Conservation (phyloP, 1,140 invertebrate genomes). For the Acromyrmex heyeri region DNA sequence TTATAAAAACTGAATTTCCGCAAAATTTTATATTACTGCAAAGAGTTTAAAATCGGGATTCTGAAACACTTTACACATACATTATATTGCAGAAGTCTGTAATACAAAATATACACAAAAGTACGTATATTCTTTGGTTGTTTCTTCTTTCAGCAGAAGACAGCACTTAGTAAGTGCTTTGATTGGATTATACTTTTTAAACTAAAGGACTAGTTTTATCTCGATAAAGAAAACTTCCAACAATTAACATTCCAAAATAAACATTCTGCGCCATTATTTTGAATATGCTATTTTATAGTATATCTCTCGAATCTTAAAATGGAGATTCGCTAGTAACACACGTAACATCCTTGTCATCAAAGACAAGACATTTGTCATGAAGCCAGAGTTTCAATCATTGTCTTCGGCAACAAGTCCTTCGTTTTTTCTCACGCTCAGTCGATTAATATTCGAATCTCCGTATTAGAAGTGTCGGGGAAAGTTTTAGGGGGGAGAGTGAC, state of each 20-base stretch:
- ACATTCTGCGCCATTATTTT: neutral
- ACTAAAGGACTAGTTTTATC: too few relatives aligned
- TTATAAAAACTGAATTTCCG: neutral
- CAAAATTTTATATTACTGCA: neutral
- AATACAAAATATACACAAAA: neutral
- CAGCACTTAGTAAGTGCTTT: too few relatives aligned
- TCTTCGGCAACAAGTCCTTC: conserved; percentile 1
- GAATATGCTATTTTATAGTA: neutral
- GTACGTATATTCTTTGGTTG: neutral
- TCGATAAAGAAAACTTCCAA: too few relatives aligned
- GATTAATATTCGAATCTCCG: conserved; percentile 56
- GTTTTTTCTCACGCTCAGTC: neutral
- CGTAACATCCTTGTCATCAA: neutral
- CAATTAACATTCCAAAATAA: too few relatives aligned
- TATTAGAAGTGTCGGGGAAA: conserved; percentile 37
- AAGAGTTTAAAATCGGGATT: neutral
- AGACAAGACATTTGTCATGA: neutral
- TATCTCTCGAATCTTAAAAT: neutral
- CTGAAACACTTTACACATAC: neutral
- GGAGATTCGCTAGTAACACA: neutral
- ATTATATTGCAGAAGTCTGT: neutral
- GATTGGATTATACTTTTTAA: too few relatives aligned
- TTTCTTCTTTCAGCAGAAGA: too few relatives aligned
- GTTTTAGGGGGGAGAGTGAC: conserved; percentile 43
- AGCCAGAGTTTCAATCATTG: conserved; percentile 19